These are phyloP conservation scores for Lepus townsendii DNA, from an alignment of 2,797 vertebrate genomes.

Conservation along the genomic window DNA sequence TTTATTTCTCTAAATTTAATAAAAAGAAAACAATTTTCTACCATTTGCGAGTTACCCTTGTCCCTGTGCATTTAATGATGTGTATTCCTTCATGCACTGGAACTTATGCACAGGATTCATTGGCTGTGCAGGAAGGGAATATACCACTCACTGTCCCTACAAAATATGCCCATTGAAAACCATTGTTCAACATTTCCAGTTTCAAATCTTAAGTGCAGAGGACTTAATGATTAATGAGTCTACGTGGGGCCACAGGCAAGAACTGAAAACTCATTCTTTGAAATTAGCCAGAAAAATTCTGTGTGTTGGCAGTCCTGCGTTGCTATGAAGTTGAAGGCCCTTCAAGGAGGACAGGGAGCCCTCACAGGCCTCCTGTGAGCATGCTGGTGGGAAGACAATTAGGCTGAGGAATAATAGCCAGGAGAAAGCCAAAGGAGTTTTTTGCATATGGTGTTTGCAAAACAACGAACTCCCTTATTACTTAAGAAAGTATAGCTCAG, in stretches of 20 bases:
- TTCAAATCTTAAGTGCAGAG: conserved; percentile 80
- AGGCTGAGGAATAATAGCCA: conserved; percentile 79
- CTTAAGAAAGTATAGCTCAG: conserved; percentile 83
- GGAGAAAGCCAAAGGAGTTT: conserved; percentile 84
- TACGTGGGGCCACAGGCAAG: conserved; percentile 82
- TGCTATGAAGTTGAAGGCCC: conserved; percentile 76
- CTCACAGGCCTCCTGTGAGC: conserved; percentile 74
- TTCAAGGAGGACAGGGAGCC: conserved; percentile 78
- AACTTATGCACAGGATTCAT: conserved; percentile 79
- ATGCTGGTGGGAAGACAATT: conserved; percentile 78
- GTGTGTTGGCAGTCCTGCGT: conserved; percentile 56
- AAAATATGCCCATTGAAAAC: conserved; percentile 48
- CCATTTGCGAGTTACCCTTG: conserved; percentile 83
- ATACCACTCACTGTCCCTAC: neutral
- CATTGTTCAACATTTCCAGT: conserved; percentile 73
- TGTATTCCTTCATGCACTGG: conserved; percentile 76
- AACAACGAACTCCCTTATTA: conserved; percentile 85
- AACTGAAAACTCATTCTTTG: conserved; percentile 86
- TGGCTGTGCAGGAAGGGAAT: neutral
- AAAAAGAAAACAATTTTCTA: conserved; percentile 86
- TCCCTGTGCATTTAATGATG: conserved; percentile 75
- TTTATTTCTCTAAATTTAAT: conserved; percentile 85
- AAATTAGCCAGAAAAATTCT: conserved; percentile 85
- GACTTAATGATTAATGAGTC: conserved; percentile 85
- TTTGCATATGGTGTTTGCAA: conserved; percentile 85